A percentile compares a stretch with the other conserved stretches of the same genome.
Evolutionary conservation across 2,888 invertebrate species (phyloP).

Genomic region (Apodemia mormo): DNA sequence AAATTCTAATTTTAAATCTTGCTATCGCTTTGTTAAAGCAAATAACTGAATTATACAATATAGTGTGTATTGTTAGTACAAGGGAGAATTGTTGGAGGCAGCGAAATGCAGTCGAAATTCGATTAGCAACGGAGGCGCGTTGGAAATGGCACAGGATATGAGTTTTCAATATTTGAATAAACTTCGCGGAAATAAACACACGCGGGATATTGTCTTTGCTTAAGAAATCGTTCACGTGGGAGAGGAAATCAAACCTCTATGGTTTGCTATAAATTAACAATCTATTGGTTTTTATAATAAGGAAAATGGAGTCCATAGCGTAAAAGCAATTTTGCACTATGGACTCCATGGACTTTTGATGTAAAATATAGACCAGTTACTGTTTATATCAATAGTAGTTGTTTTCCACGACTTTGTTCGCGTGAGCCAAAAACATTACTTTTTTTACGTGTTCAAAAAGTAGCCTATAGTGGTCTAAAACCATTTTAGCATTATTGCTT

Average conservation of each 20-base stretch:
- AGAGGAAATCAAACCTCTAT: slow-evolving; percentile 42
- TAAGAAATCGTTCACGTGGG: slow-evolving; percentile 43
- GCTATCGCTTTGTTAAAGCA: background rate
- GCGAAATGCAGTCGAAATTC: slow-evolving; percentile 40
- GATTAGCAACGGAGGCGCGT: slow-evolving; percentile 45
- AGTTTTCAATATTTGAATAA: slow-evolving; percentile 75
- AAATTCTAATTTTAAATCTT: too few species aligned
- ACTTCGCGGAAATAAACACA: slow-evolving; percentile 72
- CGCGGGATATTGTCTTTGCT: slow-evolving; percentile 69
- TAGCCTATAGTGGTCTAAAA: too few species aligned
- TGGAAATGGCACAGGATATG: slow-evolving; percentile 75
- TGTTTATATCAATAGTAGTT: too few species aligned
- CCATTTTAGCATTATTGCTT: too few species aligned
- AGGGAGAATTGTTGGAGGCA: slow-evolving; percentile 14
- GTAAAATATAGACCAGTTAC: too few species aligned
- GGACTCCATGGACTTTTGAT: too few species aligned
- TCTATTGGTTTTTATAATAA: background rate
- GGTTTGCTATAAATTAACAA: slow-evolving; percentile 8
- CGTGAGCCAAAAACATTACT: too few species aligned
- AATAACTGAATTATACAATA: background rate
- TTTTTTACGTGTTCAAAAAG: too few species aligned
- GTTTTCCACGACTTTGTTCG: too few species aligned
- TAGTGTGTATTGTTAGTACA: slow-evolving; percentile 19
- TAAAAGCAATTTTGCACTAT: too few species aligned
- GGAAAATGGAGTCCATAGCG: too few species aligned